A percentile compares a stretch with the other conserved stretches of the same genome.
Evolutionary conservation across 2,888 invertebrate species (phyloP).

Genomic region (Linyphia triangularis): DNA sequence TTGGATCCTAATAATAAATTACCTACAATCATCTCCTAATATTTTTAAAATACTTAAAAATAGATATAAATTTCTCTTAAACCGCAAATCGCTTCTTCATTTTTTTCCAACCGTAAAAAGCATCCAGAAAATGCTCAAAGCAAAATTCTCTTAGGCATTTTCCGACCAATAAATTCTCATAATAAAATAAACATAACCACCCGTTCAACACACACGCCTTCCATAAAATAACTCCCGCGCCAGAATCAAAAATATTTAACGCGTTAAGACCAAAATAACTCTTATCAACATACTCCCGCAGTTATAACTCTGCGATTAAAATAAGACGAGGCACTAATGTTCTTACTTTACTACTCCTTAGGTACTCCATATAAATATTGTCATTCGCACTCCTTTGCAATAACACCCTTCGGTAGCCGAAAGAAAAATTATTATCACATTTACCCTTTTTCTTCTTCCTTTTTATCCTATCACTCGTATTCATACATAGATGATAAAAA

Average conservation of each 20-base stretch:
- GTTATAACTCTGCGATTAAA: conserved; percentile 26
- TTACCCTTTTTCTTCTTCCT: conserved; percentile 12
- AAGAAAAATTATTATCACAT: conserved; percentile 57
- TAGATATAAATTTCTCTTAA: too few relatives aligned
- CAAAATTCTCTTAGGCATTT: too few relatives aligned
- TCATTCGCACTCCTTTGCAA: conserved; percentile 4
- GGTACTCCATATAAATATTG: conserved; percentile 37
- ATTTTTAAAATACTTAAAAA: too few relatives aligned
- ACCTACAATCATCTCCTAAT: too few relatives aligned
- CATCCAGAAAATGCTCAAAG: too few relatives aligned
- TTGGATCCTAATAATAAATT: too few relatives aligned
- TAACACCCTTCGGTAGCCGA: background rate
- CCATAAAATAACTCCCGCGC: background rate
- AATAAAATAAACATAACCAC: background rate
- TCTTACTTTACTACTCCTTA: conserved; percentile 3
- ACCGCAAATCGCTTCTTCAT: too few relatives aligned
- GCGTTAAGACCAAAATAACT: too few relatives aligned
- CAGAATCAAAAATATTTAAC: too few relatives aligned
- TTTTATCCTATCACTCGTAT: conserved; percentile 23
- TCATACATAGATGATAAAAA: conserved; percentile 22
- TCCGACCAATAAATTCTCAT: too few relatives aligned
- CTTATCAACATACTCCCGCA: too few relatives aligned
- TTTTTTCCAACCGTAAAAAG: too few relatives aligned
- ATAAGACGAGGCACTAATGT: background rate
- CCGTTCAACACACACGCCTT: background rate